Conservation (phyloP, 1,140 invertebrate species). For the Listronotus oregonensis region DNA sequence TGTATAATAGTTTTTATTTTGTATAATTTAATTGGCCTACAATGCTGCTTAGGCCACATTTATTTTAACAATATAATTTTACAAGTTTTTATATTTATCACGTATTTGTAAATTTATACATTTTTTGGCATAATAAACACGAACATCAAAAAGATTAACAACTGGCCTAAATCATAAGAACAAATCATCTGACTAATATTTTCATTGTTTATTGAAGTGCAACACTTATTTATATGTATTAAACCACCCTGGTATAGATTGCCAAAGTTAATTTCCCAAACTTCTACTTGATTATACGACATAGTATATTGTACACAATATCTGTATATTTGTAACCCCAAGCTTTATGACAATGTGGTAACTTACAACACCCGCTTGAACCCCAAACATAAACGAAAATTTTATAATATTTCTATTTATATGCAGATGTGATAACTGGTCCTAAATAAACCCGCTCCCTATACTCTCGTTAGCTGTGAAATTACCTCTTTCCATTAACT, state of each 20-base stretch:
- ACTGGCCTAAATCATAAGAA: too few species aligned
- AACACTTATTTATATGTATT: too few species aligned
- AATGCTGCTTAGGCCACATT: too few species aligned
- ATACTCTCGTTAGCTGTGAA: conserved; percentile 33
- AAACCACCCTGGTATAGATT: background rate
- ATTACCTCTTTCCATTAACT: conserved; percentile 35
- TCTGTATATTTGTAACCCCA: conserved; percentile 12
- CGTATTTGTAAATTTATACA: too few species aligned
- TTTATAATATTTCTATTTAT: conserved; percentile 47
- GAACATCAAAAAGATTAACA: too few species aligned
- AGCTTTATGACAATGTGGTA: conserved; percentile 7
- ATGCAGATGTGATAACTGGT: conserved; percentile 42
- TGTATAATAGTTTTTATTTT: too few species aligned
- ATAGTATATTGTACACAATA: background rate
- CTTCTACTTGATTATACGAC: background rate
- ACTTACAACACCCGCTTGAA: conserved; percentile 4
- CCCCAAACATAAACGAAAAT: conserved; percentile 26
- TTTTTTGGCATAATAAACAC: too few species aligned
- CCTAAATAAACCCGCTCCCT: conserved; percentile 32
- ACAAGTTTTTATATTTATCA: too few species aligned
- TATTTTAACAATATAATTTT: too few species aligned
- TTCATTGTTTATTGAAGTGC: too few species aligned
- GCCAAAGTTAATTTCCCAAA: background rate
- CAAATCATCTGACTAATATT: too few species aligned
- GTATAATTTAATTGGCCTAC: too few species aligned